Base-by-base conservation (phyloP, 1,140 invertebrate genomes). In the Caenorhabditis remanei region DNA sequence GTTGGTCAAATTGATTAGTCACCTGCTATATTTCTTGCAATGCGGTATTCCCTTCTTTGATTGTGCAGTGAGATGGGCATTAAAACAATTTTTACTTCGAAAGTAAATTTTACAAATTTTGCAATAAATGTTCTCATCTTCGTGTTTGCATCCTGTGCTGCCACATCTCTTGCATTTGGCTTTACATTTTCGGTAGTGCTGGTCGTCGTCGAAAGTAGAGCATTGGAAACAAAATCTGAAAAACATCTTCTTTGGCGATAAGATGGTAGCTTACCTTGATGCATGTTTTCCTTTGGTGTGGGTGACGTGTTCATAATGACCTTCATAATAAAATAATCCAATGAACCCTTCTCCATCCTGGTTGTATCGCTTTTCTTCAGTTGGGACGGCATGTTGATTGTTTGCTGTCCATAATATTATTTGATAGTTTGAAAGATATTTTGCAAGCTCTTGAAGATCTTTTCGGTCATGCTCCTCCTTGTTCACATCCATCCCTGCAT, bases 141-240 rank as follows among this genome's bases (percentile, higher is more conserved):
- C 61, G 6, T 7, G 61, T 6, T 24, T 9, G 19, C 61, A 63
- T 1, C 8, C 32, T 21, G 24, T 11, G 8, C 5, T 63, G 7
- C 61, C 61, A 40, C 61, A 63, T 11, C 19, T 6, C 21, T 11
- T 32, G 24, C 61, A 63, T 11, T 32, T 63, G 4, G 61, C 61
- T 32, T 24, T 40, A 19, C 61, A 63, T 11, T 40, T 11, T 14
- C 9, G 6, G 8, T 32, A 63, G 24, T 63, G 61, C 7, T 63
- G 24, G 14, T 24, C 14, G 8, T 40, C 9, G 9, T 7, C 61
- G 7, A 24, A 63, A 6, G 7, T 63, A 11, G 61, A 9, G 19
- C 61, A 63, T 63, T 63, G 24, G 61, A 32, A 63, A 24, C 61
- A 63, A 24, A 63, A 63, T 13, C 61, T 63, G 61, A 32, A 63